Conservation (phyloP, 2,797 vertebrate species). For the Danio aesculapii region DNA sequence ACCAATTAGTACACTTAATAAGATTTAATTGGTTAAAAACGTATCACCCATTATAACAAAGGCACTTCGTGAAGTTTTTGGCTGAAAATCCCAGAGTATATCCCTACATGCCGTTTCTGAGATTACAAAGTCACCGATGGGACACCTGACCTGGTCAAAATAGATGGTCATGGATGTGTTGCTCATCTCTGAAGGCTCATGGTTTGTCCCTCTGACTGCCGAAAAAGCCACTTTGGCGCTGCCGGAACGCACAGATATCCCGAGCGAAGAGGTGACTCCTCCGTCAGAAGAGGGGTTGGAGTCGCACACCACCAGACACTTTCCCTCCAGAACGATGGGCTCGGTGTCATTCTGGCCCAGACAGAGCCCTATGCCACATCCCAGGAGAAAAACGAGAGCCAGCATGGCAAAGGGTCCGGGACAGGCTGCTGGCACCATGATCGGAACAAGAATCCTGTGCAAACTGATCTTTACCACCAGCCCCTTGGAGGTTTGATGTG, state of each 20-base stretch:
- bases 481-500: slow-evolving; percentile 83
- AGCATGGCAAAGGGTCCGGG: slow-evolving; percentile 83
- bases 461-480: slow-evolving; percentile 78
- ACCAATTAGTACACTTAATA: background rate
- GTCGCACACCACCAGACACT: slow-evolving; percentile 98
- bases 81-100: background rate
- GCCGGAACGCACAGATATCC: slow-evolving; percentile 93
- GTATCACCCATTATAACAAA: background rate
- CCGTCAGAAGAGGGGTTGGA: slow-evolving; percentile 96
- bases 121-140: slow-evolving; percentile 25
- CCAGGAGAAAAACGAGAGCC: slow-evolving; percentile 84
- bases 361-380: slow-evolving; percentile 78
- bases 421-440: slow-evolving; percentile 81
- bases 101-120: background rate
- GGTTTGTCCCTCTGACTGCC: slow-evolving; percentile 87
- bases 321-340: slow-evolving; percentile 96
- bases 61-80: slow-evolving; percentile 28
- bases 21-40: background rate
- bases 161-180: slow-evolving; percentile 97
- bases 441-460: slow-evolving; percentile 78
- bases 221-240: slow-evolving; percentile 90
- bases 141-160: slow-evolving; percentile 90
- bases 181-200: slow-evolving; percentile 96
- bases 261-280: slow-evolving; percentile 93
- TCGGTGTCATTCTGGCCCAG: slow-evolving; percentile 95